Conservation (phyloP, 2,888 invertebrate species). For the Globia sparganii region DNA sequence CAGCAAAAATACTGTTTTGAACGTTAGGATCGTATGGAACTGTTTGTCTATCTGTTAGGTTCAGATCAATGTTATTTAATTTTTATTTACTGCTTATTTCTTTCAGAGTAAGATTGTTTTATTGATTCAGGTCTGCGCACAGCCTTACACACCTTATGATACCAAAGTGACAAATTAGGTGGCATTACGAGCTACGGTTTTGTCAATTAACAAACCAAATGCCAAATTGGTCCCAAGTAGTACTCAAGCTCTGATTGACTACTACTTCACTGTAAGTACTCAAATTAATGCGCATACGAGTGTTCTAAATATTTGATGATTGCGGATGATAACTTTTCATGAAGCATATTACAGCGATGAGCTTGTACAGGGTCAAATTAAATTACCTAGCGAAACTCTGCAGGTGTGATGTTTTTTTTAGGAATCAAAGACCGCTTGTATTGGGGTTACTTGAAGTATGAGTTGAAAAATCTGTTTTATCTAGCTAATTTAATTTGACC, state of each 20-base stretch:
- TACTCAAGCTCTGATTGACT: conserved; percentile 11
- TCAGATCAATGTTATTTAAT: no score
- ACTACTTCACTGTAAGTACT: conserved; percentile 4
- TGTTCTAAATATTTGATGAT: neutral
- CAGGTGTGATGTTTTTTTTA: no score
- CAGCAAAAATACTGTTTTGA: no score
- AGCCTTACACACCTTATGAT: neutral
- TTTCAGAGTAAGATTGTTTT: neutral
- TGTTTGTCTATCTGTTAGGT: no score
- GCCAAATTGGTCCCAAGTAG: conserved; percentile 38
- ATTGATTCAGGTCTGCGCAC: neutral
- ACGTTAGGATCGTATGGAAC: no score
- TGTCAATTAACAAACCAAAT: conserved; percentile 43
- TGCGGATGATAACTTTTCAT: neutral
- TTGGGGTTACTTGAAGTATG: no score
- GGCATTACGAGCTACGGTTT: conserved; percentile 33
- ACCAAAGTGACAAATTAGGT: conserved; percentile 6
- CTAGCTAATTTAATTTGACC: neutral
- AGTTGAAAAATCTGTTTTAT: no score
- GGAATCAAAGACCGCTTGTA: no score
- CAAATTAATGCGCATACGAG: conserved; percentile 4
- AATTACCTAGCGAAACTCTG: no score
- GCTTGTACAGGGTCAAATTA: no score
- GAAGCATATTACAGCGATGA: neutral
- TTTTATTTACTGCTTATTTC: no score